Conservation (phyloP, 2,888 invertebrate species). For the Eucera pruinosa region DNA sequence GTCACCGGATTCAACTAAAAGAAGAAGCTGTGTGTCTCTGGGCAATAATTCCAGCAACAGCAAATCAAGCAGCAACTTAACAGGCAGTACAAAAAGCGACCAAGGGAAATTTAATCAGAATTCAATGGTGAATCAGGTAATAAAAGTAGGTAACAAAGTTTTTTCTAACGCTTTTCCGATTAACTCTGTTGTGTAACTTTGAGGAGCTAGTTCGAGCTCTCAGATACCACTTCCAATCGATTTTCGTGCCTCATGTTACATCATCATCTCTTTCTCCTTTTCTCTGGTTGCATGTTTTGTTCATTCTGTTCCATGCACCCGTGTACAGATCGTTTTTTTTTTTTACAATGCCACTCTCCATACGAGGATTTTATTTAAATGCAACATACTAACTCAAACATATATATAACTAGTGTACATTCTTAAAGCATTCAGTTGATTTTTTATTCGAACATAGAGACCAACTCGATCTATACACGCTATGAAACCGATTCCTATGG, state of each 20-base stretch:
- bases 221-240: slow-evolving; percentile 62
- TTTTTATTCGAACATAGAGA: slow-evolving; percentile 14
- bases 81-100: slow-evolving; percentile 88
- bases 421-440: not conserved
- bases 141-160: slow-evolving; percentile 66
- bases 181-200: slow-evolving; percentile 51
- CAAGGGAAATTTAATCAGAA: slow-evolving; percentile 84
- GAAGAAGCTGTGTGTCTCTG: slow-evolving; percentile 86
- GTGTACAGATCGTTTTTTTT: slow-evolving; percentile 52
- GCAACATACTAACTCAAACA: slow-evolving; percentile 4
- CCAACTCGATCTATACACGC: slow-evolving; percentile 43
- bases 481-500: slow-evolving; percentile 54
- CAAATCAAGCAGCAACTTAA: slow-evolving; percentile 92
- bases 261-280: not conserved
- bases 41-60: slow-evolving; percentile 91
- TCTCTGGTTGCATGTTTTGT: slow-evolving; percentile 49
- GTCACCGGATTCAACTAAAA: slow-evolving; percentile 84
- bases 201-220: slow-evolving; percentile 28
- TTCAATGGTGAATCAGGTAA: slow-evolving; percentile 81
- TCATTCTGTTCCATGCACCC: slow-evolving; percentile 46
- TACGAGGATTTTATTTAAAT: slow-evolving; percentile 13
- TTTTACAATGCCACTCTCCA: slow-evolving; percentile 8
- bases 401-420: slow-evolving; percentile 3
- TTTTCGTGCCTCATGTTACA: slow-evolving; percentile 42
- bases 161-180: slow-evolving; percentile 44